These are phyloP conservation scores for Pachycephala philippinensis DNA, from an alignment of 2,113 vertebrate species.

Conservation along the genomic window DNA sequence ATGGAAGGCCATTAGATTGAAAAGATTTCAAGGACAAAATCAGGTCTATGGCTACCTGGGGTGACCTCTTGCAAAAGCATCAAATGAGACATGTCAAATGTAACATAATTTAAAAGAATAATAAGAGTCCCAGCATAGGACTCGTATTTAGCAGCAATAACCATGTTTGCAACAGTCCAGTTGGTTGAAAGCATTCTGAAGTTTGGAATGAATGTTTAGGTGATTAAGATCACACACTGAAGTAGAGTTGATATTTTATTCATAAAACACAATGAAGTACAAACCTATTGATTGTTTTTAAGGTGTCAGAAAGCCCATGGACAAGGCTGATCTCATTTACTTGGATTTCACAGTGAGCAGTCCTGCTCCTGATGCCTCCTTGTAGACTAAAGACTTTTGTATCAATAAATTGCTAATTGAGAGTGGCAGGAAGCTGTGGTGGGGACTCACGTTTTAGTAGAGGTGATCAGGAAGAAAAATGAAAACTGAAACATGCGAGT, in stretches of 20 bases:
- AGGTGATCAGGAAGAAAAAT: neutral
- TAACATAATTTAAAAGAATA: neutral
- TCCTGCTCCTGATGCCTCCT: neutral
- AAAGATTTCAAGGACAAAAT: neutral
- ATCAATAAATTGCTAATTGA: neutral
- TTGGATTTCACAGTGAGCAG: neutral
- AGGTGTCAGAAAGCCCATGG: neutral
- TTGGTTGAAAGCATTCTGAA: neutral
- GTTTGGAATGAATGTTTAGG: neutral
- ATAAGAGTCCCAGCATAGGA: neutral
- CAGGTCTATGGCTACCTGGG: neutral
- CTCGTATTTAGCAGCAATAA: neutral
- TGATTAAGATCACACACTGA: neutral
- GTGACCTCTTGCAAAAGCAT: neutral
- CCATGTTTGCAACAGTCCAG: neutral
- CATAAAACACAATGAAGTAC: neutral
- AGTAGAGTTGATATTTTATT: neutral
- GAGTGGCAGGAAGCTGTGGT: neutral
- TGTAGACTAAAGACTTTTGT: neutral
- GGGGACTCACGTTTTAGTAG: neutral
- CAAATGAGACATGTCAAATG: neutral
- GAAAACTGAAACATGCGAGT: neutral
- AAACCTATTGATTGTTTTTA: neutral
- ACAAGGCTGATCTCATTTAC: neutral
- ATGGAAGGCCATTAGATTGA: neutral